Base-by-base conservation (phyloP, 1,140 invertebrate genomes). In the Palaemon carinicauda region DNA sequence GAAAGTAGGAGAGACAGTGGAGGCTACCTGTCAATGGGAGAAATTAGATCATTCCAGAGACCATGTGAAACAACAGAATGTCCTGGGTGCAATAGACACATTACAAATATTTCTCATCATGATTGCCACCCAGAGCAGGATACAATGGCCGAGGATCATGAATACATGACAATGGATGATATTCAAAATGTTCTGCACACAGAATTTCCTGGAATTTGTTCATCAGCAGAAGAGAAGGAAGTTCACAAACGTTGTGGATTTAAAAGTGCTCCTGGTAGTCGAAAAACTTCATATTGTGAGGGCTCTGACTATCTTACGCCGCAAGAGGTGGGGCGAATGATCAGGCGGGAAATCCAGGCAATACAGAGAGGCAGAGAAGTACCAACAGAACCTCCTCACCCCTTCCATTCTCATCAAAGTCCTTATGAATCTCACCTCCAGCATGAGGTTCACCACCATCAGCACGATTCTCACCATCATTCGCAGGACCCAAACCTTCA, bases 131-230 rank as follows among this genome's bases (percentile, higher is more conserved):
- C 85, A 51, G 71, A 86, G 54, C 41, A 75, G 21, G 82, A 88
- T 24, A 51, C 82, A n/a, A 78, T 77, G 56, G 60, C 85, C 5
- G 82, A 87, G 9, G 87, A 80, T 21, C 89, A 88, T 56, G 85
- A 89, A 60, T 89, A 89, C 53, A 88, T 89, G 82, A 82, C 86
- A 1, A 89, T 89, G 89, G 85, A 89, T 69, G 89, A 89, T 54
- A 87, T 89, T 33, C 89, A 89, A n/a, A 86, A 80, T 17, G 87
- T 88, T 1, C 80, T 88, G 27, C 83, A 87, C 56, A 79, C 80
- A 15, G 89, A 89, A 54, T 89, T 88, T 71, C 89, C 89, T 4
- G 82, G 74, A 29, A 69, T 89, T n/a, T 89, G 84, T 73, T 77
- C 81, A 1, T 69, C 80, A 2, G 52, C 73, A 41, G 78, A 89